These are phyloP conservation scores for Coelopa pilipes DNA, from an alignment of 2,888 invertebrate genomes.

Conservation along the genomic window DNA sequence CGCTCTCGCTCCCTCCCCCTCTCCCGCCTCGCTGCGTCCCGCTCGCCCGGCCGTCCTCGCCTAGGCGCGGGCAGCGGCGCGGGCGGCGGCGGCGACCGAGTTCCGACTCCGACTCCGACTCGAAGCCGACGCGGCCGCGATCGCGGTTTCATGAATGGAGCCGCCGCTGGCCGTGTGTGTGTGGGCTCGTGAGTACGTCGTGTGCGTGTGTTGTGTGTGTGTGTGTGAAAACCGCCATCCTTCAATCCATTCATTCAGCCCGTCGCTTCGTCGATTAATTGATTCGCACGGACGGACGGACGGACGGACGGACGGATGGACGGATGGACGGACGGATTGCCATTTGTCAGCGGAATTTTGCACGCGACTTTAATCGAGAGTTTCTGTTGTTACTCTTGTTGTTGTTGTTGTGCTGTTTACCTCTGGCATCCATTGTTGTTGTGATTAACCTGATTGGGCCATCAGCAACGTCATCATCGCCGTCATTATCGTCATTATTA, in stretches of 20 bases:
- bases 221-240: not conserved
- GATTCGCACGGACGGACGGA: conserved; percentile 19
- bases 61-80: not conserved
- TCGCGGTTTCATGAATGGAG: too few species aligned
- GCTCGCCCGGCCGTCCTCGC: not conserved
- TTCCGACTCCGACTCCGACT: too few species aligned
- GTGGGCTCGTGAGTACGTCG: not conserved
- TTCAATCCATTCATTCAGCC: conserved; percentile 10
- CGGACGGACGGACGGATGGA: too few species aligned
- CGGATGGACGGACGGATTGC: not conserved
- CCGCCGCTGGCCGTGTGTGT: too few species aligned
- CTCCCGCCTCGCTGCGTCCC: not conserved
- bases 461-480: too few species aligned
- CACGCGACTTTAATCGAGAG: not conserved
- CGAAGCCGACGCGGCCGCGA: too few species aligned
- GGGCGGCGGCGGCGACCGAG: too few species aligned
- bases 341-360: not conserved
- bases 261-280: conserved; percentile 20
- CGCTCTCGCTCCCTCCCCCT: too few species aligned
- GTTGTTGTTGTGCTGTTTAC: too few species aligned
- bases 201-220: not conserved
- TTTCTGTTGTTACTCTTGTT: not conserved
- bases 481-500: too few species aligned
- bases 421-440: too few species aligned
- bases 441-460: too few species aligned